Conservation (phyloP, 2,888 invertebrate genomes). For the Pollenia labialis region DNA sequence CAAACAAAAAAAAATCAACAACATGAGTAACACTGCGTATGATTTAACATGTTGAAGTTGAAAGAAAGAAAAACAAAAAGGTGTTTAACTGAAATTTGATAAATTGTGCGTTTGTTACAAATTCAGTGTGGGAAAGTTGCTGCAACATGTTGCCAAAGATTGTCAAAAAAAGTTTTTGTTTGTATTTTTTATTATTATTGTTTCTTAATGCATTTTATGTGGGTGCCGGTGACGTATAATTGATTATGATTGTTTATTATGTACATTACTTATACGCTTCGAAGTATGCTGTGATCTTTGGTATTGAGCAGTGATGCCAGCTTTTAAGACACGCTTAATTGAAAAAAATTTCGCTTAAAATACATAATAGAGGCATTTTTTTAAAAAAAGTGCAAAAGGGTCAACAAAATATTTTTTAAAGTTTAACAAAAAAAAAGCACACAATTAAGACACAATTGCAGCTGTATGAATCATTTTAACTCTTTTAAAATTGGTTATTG, state of each 20-base stretch:
- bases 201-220: slow-evolving; percentile 38
- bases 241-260: slow-evolving; percentile 11
- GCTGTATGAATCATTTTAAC: too few species aligned
- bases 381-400: too few species aligned
- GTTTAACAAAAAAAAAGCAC: too few species aligned
- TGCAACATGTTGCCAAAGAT: slow-evolving; percentile 62
- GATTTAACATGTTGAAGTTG: slow-evolving; percentile 26
- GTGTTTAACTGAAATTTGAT: slow-evolving; percentile 38
- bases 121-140: slow-evolving; percentile 35
- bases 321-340: too few species aligned
- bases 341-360: too few species aligned
- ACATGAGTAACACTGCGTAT: slow-evolving; percentile 32
- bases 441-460: too few species aligned
- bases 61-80: slow-evolving; percentile 51
- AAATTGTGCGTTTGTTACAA: slow-evolving; percentile 56
- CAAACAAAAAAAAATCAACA: slow-evolving; percentile 26
- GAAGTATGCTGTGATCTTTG: too few species aligned
- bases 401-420: too few species aligned
- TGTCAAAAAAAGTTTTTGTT: slow-evolving; percentile 8
- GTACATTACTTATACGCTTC: slow-evolving; percentile 20
- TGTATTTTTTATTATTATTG: background rate
- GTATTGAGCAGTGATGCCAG: too few species aligned
- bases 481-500: too few species aligned
- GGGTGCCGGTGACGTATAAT: slow-evolving; percentile 45
- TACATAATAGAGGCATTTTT: too few species aligned